Conservation (phyloP, 2,888 invertebrate genomes). For the Ennomos fuscantarius region DNA sequence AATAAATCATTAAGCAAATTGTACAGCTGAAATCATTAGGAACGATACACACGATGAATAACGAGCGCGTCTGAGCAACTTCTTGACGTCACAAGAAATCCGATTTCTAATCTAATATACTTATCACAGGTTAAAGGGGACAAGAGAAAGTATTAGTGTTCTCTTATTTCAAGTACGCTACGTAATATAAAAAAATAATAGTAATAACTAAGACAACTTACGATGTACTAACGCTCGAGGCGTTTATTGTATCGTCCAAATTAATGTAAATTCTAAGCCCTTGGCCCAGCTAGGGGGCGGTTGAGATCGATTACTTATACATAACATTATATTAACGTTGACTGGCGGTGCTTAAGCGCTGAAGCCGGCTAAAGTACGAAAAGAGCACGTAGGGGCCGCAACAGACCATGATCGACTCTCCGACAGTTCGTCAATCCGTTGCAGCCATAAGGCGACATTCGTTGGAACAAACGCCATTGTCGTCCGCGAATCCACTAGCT, state of each 20-base stretch:
- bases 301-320: constrained; percentile 81
- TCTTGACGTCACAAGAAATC: constrained; percentile 76
- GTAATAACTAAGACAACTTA: constrained; percentile 79
- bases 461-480: constrained; percentile 18
- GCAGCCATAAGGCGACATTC: constrained; percentile 34
- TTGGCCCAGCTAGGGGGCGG: constrained; percentile 68
- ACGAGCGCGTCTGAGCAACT: constrained; percentile 71
- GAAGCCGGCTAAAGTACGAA: constrained; percentile 65
- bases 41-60: constrained; percentile 65
- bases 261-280: constrained; percentile 65
- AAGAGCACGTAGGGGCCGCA: constrained; percentile 59
- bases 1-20: constrained; percentile 64
- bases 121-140: constrained; percentile 85
- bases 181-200: constrained; percentile 56
- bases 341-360: constrained; percentile 74
- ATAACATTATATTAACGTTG: constrained; percentile 59
- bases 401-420: constrained; percentile 22
- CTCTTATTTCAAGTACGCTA: constrained; percentile 77
- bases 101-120: constrained; percentile 79
- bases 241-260: constrained; percentile 62
- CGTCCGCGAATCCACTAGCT: constrained; percentile 38
- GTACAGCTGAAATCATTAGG: constrained; percentile 74
- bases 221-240: constrained; percentile 63
- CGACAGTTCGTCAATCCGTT: constrained; percentile 25
- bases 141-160: constrained; percentile 83